Conservation (phyloP, 2,113 vertebrate genomes). For the Pao palembangensis region DNA sequence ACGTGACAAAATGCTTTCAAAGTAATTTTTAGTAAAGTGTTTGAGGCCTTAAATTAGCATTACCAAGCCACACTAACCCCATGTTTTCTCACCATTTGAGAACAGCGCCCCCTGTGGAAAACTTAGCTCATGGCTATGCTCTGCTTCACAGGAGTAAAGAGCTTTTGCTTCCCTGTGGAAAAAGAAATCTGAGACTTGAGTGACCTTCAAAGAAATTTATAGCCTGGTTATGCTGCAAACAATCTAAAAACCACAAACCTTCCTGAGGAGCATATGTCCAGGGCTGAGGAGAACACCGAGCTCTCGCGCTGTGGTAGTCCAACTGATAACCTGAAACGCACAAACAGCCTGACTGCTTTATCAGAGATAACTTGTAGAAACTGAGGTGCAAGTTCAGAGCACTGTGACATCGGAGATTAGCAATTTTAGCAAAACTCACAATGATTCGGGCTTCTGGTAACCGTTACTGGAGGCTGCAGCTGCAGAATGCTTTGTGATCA, state of each 20-base stretch:
- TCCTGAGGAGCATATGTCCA: constrained; percentile 74
- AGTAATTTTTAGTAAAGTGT: not conserved
- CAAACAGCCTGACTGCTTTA: not conserved
- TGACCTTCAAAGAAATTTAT: not conserved
- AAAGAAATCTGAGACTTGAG: constrained; percentile 8
- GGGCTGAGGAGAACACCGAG: constrained; percentile 77
- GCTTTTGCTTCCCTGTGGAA: constrained; percentile 88
- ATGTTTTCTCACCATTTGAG: constrained; percentile 82
- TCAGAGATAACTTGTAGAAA: not conserved
- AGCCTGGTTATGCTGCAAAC: too few species aligned
- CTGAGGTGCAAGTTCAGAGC: not conserved
- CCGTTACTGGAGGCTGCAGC: constrained; percentile 83
- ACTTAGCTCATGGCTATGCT: constrained; percentile 93
- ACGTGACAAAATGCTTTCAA: not conserved
- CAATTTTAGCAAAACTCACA: constrained; percentile 77
- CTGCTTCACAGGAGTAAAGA: constrained; percentile 94
- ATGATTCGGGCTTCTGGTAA: constrained; percentile 89
- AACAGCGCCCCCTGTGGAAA: constrained; percentile 95
- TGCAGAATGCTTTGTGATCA: constrained; percentile 80
- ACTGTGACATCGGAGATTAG: too few species aligned
- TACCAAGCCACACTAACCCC: not conserved
- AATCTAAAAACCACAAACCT: constrained; percentile 49
- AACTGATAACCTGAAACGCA: constrained; percentile 81
- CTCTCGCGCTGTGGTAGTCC: constrained; percentile 86
- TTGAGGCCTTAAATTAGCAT: too few species aligned